Base-by-base conservation (phyloP, 2,113 vertebrate species). In the Pachypanchax playfairii region DNA sequence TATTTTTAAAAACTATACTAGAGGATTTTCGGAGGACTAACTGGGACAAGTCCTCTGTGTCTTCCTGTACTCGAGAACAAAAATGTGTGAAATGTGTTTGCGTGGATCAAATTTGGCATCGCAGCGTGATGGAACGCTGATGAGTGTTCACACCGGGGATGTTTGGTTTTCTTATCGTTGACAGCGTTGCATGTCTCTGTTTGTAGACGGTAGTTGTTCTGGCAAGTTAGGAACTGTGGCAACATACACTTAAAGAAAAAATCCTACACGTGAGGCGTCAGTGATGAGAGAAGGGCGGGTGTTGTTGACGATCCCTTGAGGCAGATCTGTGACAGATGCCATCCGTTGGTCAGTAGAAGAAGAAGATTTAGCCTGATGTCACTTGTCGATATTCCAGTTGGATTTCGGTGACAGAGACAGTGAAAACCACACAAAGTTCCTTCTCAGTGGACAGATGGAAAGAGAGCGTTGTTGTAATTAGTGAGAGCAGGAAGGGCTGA, bases 261-360 rank as follows among this genome's bases (percentile, higher is more conserved):
- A 49, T 55, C 21, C 49, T 17, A 36, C 26, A 22, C n/a, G n/a
- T n/a, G n/a, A n/a, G n/a, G 11, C 43, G 3, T 58, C 31, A 63
- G 43, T 25, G 26, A 48, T 5, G 29, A 10, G 22, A 4, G 33
- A 28, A 36, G 25, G 44, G 28, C 6, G 11, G 15, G 36, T 63
- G 38, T 67, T 25, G 24, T 46, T 58, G 38, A 31, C 62, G 60
- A 74, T 62, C 47, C 55, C 22, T 29, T 50, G 2, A 55, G 69
- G 50, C 80, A 80, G 73, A 80, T 86, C 76, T 75, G 66, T 55
- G 77, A 75, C 88, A 85, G 80, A 85, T 86, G 85, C 41, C 55
- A 17, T 42, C 38, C 60, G 77, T 20, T 42, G 76, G 72, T 78
- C 75, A 83, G 63, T 56, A 42, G 68, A 72, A 60, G 2, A 31